These are phyloP conservation scores for Yoshiicerus persimilis DNA, from an alignment of 1,140 invertebrate species.

Conservation along the genomic window DNA sequence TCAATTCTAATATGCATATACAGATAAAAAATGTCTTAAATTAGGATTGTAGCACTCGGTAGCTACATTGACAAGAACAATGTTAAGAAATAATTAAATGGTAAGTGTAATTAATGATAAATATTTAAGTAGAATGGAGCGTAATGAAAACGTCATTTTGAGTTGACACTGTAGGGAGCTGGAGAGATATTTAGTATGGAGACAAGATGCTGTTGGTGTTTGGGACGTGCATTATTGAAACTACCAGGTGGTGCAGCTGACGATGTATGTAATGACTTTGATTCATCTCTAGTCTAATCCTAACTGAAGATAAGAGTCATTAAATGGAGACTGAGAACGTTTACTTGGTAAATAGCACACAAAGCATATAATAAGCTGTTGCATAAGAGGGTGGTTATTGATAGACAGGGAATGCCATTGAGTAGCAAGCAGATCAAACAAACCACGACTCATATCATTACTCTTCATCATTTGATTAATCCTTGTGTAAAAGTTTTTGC, in stretches of 20 bases:
- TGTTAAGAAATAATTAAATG: neutral
- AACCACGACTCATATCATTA: neutral
- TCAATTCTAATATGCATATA: too few relatives aligned
- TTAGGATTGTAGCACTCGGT: too few relatives aligned
- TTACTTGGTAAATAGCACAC: neutral
- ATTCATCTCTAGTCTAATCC: neutral
- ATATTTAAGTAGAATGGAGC: neutral
- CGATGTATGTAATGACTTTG: neutral
- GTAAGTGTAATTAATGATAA: neutral
- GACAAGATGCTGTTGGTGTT: too few relatives aligned
- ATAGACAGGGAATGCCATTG: neutral
- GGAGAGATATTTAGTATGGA: neutral
- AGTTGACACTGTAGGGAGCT: neutral
- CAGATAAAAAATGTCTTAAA: too few relatives aligned
- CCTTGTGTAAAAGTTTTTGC: conserved; percentile 1
- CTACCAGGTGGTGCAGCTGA: neutral
- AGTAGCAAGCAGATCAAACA: neutral
- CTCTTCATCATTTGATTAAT: conserved; percentile 18
- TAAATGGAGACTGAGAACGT: neutral
- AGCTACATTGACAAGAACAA: too few relatives aligned
- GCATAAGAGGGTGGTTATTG: neutral
- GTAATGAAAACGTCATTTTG: neutral
- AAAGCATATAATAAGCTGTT: neutral
- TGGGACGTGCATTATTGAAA: too few relatives aligned
- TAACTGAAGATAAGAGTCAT: neutral